Conservation (phyloP, 2,113 vertebrate genomes). For the Choloepus hoffmanni region DNA sequence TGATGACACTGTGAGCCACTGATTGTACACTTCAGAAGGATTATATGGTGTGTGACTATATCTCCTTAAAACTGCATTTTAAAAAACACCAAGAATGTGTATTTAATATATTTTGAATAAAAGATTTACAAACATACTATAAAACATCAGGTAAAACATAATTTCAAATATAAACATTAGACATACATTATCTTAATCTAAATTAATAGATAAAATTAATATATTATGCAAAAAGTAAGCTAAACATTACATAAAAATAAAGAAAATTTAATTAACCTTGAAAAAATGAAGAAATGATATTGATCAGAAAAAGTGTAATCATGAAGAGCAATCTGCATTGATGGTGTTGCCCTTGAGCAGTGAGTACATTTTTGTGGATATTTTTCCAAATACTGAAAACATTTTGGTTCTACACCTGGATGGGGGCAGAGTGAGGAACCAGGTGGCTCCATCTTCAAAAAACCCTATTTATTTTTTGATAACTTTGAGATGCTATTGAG, state of each 20-base stretch:
- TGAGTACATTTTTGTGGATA: background rate
- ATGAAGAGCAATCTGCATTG: background rate
- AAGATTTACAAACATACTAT: background rate
- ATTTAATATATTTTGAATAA: background rate
- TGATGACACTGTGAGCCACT: too few relatives aligned
- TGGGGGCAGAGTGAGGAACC: background rate
- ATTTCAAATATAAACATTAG: background rate
- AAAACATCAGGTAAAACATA: background rate
- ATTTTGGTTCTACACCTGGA: background rate
- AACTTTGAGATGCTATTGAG: background rate
- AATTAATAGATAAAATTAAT: background rate
- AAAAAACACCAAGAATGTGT: background rate
- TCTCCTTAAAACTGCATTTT: too few relatives aligned
- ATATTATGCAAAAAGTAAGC: background rate
- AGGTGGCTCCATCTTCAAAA: background rate
- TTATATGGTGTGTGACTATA: too few relatives aligned
- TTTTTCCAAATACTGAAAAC: background rate
- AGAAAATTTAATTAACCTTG: background rate
- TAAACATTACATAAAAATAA: background rate
- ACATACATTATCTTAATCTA: background rate
- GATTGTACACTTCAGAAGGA: too few relatives aligned
- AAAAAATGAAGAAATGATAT: background rate
- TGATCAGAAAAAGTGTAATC: background rate
- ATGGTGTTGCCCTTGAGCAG: background rate
- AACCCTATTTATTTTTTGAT: background rate